Evolutionary conservation across 1,140 invertebrate species (phyloP).

Genomic region (Gonioctena quinquepunctata): DNA sequence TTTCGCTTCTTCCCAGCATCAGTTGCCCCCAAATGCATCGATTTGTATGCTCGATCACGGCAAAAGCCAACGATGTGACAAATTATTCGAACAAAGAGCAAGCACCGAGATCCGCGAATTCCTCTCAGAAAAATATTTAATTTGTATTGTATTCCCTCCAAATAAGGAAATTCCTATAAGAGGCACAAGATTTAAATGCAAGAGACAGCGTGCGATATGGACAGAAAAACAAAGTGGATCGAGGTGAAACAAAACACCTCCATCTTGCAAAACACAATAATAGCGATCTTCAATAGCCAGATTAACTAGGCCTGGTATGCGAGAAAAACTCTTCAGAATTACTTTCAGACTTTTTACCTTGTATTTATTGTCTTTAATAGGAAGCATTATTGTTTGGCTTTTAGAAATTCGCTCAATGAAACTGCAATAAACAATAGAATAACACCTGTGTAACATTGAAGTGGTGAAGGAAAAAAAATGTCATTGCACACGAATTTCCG

Average conservation of each 20-base stretch:
- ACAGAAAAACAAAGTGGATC: slow-evolving; percentile 28
- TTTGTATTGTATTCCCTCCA: slow-evolving; percentile 6
- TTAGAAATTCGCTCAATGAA: slow-evolving; percentile 37
- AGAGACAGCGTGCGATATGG: slow-evolving; percentile 20
- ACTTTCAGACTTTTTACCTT: slow-evolving; percentile 34
- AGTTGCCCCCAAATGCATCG: neutral
- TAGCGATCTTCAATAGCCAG: slow-evolving; percentile 7
- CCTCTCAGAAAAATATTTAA: slow-evolving; percentile 21
- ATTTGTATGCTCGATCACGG: slow-evolving; percentile 13
- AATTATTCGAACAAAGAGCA: slow-evolving; percentile 13
- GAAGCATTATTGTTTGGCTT: slow-evolving; percentile 32
- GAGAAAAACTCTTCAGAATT: slow-evolving; percentile 34
- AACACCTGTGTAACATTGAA: slow-evolving; percentile 28
- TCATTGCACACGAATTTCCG: neutral
- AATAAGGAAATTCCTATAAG: slow-evolving; percentile 20
- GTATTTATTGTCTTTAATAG: slow-evolving; percentile 39
- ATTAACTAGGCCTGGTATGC: slow-evolving; percentile 38
- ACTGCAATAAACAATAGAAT: slow-evolving; percentile 29
- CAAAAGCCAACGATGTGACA: slow-evolving; percentile 11
- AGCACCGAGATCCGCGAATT: slow-evolving; percentile 14
- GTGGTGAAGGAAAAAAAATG: neutral
- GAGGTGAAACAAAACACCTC: slow-evolving; percentile 30
- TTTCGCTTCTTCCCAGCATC: neutral
- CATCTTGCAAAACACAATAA: slow-evolving; percentile 15
- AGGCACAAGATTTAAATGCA: slow-evolving; percentile 15